These are phyloP conservation scores for Grantiella picta DNA, from an alignment of 2,113 vertebrate genomes.

Conservation along the genomic window DNA sequence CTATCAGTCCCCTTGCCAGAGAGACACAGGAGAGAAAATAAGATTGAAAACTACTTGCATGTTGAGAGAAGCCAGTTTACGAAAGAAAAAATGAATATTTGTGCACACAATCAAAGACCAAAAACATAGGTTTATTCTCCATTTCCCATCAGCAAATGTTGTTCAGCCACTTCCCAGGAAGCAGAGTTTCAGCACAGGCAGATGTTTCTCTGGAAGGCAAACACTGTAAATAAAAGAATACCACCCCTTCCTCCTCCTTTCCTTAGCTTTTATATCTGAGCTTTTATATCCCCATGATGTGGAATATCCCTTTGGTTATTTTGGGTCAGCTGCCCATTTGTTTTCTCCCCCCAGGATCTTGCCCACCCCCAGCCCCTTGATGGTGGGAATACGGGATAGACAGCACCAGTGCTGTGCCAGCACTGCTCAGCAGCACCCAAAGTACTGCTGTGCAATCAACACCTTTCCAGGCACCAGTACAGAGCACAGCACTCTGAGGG, in stretches of 20 bases:
- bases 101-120: accelerated
- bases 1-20: not conserved
- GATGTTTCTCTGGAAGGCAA: not conserved
- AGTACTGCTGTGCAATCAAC: not conserved
- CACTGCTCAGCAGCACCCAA: not conserved
- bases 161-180: not conserved
- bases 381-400: not conserved
- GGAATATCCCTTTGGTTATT: too few relatives aligned
- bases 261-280: not conserved
- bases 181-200: accelerated
- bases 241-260: accelerated
- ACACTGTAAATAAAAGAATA: not conserved
- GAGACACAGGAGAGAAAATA: not conserved
- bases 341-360: not conserved
- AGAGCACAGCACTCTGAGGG: not conserved
- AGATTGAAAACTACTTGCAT: not conserved
- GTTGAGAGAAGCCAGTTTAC: not conserved
- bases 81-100: not conserved
- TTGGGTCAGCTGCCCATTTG: not conserved
- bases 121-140: not conserved
- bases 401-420: not conserved
- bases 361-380: not conserved
- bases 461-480: too few relatives aligned
- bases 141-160: not conserved
- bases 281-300: too few relatives aligned